Conservation (phyloP, 2,797 vertebrate species). For the Merluccius polli region DNA sequence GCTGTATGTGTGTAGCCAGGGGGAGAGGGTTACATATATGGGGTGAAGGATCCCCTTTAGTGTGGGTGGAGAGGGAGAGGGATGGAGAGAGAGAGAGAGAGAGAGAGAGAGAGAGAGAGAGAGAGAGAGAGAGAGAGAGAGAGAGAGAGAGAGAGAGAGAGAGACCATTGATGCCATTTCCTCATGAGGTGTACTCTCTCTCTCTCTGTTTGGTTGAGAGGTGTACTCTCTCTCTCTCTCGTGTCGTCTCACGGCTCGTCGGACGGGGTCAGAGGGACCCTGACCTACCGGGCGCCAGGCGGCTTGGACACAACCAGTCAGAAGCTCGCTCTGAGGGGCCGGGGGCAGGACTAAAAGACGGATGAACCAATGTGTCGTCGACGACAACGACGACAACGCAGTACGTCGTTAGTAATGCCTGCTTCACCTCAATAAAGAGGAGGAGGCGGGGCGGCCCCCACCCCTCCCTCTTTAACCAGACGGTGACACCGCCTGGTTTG, state of each 20-base stretch:
- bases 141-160: neutral
- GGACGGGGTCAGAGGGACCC: neutral
- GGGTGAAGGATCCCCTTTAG: too few species aligned
- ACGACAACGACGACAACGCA: neutral
- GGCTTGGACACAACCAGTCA: neutral
- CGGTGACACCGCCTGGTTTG: too few species aligned
- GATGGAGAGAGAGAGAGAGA: too few species aligned
- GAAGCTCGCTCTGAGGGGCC: neutral
- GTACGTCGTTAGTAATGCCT: neutral
- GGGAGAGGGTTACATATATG: too few species aligned
- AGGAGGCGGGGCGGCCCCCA: neutral
- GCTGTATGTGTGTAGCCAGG: conserved; percentile 16
- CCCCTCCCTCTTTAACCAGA: too few species aligned
- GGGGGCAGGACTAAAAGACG: neutral
- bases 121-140: neutral
- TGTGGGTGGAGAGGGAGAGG: too few species aligned
- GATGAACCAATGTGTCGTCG: neutral
- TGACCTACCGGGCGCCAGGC: neutral
- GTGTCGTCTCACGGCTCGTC: neutral
- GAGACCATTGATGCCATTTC: neutral
- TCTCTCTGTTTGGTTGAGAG: neutral
- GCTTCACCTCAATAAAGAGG: neutral
- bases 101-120: too few species aligned
- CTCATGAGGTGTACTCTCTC: neutral
- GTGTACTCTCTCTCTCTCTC: neutral